phyloP scores from a whole-genome alignment of 2,113 vertebrate species.

The human (Homo sapiens) region DNA sequence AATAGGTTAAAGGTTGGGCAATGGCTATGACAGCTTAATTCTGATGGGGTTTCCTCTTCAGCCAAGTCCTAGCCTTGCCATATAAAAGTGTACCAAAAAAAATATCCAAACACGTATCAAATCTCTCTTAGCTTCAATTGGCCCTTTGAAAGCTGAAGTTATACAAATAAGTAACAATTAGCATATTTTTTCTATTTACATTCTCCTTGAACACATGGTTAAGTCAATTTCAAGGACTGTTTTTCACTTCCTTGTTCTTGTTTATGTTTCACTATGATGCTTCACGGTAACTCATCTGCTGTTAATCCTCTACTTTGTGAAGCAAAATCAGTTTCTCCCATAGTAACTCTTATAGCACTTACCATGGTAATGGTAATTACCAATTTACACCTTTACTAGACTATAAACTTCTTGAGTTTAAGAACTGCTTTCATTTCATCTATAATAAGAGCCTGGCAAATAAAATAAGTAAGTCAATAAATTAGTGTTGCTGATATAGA shows the following conservation, averaged over 20 bases:
- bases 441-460: not conserved
- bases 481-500: not conserved
- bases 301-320: not conserved
- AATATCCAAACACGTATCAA: not conserved
- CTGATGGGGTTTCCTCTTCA: not conserved
- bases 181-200: not conserved
- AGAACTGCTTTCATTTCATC: not conserved
- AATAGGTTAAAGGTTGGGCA: not conserved
- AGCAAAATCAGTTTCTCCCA: not conserved
- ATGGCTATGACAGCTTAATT: not conserved
- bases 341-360: not conserved
- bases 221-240: not conserved
- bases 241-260: constrained; percentile 35
- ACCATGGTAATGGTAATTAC: not conserved
- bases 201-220: not conserved
- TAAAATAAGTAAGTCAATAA: constrained; percentile 12
- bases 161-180: not conserved
- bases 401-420: not conserved
- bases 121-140: not conserved
- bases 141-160: not conserved
- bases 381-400: not conserved
- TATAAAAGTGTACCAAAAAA: not conserved
- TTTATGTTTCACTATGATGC: constrained; percentile 43
- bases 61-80: not conserved
- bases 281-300: not conserved